phyloP scores from a whole-genome alignment of 1,140 invertebrate species.

The Atta texana region DNA sequence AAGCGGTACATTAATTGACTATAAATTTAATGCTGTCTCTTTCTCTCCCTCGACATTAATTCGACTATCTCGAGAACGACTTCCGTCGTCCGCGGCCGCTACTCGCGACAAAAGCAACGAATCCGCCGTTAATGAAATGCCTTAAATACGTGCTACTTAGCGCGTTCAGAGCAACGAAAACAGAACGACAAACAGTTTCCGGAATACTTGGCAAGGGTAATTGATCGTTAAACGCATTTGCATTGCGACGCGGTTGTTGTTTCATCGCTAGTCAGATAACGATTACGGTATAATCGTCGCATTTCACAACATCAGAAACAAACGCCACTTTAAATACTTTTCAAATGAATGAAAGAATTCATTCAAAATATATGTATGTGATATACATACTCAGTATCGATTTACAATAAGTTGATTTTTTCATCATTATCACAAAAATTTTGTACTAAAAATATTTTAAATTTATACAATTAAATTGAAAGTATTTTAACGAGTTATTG shows the following conservation, averaged over 20 bases:
- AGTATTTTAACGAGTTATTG: neutral
- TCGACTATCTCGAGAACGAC: slow-evolving; percentile 76
- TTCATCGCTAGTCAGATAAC: slow-evolving; percentile 28
- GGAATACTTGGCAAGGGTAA: slow-evolving; percentile 27
- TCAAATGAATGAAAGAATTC: slow-evolving; percentile 35
- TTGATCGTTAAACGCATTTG: slow-evolving; percentile 59
- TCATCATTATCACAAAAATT: neutral
- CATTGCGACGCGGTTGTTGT: slow-evolving; percentile 39
- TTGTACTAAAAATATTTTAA: neutral
- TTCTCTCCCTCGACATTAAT: slow-evolving; percentile 74
- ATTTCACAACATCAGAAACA: slow-evolving; percentile 8
- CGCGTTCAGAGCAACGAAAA: slow-evolving; percentile 34
- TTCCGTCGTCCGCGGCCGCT: slow-evolving; percentile 45
- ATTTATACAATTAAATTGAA: neutral
- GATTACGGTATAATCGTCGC: slow-evolving; percentile 38
- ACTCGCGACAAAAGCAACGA: slow-evolving; percentile 51
- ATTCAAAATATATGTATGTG: neutral
- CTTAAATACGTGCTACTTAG: slow-evolving; percentile 53
- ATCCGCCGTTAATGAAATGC: slow-evolving; percentile 52
- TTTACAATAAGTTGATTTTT: neutral
- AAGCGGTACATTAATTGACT: slow-evolving; percentile 81
- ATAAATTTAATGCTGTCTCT: slow-evolving; percentile 76
- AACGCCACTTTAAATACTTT: neutral
- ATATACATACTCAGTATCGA: neutral
- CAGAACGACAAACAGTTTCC: slow-evolving; percentile 44